Percentiles rank a stretch among this genome's conserved stretches.
Evolutionary conservation across 2,888 invertebrate species (phyloP).

Genomic region (Pristionchus arcanus): DNA sequence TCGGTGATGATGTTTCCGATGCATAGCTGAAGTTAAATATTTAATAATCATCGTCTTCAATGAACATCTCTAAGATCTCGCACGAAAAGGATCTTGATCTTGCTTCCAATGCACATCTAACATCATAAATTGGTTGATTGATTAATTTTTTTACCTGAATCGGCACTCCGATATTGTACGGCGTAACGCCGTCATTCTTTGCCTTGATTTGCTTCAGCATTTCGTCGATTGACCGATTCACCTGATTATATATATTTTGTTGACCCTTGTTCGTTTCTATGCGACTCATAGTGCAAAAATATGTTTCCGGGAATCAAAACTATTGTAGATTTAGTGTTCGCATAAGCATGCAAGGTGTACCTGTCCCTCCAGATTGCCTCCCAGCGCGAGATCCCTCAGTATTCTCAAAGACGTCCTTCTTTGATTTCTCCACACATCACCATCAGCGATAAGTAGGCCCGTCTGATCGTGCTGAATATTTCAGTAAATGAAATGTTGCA

Average conservation of each 20-base stretch:
- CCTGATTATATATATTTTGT: not conserved
- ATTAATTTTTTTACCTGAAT: not conserved
- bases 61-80: too few relatives aligned
- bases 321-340: too few relatives aligned
- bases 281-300: too few relatives aligned
- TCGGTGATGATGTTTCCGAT: constrained; percentile 70
- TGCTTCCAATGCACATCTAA: not conserved
- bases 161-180: not conserved
- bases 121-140: too few relatives aligned
- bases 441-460: constrained; percentile 56
- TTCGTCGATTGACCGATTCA: constrained; percentile 43
- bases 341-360: not conserved
- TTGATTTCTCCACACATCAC: constrained; percentile 66
- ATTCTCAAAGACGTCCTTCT: constrained; percentile 63
- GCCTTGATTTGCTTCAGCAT: not conserved
- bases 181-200: not conserved
- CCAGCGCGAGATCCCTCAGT: constrained; percentile 67
- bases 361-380: constrained; percentile 64
- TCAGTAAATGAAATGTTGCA: too few relatives aligned
- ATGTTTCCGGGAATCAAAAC: too few relatives aligned
- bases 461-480: not conserved
- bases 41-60: too few relatives aligned
- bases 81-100: too few relatives aligned
- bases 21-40: constrained; percentile 59
- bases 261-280: too few relatives aligned